Percentiles rank a stretch among this genome's conserved stretches.
These are phyloP conservation scores for Amphibalanus amphitrite DNA, from an alignment of 1,140 invertebrate species.

Conservation along the genomic window DNA sequence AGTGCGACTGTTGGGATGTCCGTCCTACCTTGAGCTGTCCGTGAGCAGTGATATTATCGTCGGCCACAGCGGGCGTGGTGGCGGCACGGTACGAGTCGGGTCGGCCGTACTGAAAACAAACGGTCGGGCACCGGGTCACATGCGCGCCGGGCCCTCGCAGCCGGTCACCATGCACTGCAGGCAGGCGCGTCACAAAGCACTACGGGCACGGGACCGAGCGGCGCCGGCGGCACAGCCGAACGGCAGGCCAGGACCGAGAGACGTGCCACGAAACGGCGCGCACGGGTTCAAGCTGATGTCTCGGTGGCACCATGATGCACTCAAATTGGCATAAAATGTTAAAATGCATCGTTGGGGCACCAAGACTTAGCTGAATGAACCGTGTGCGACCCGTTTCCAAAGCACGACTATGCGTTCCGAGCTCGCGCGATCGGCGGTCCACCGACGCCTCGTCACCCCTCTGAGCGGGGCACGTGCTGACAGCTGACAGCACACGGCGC, in stretches of 20 bases:
- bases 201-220: too few species aligned
- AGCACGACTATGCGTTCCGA: too few species aligned
- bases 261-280: not conserved
- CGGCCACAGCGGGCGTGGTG: conserved; percentile 65
- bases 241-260: not conserved
- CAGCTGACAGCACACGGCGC: too few species aligned
- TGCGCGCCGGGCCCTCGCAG: not conserved
- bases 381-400: conserved; percentile 13
- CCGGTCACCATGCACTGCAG: not conserved
- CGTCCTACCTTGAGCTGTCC: conserved; percentile 67
- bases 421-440: too few species aligned
- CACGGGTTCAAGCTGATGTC: too few species aligned
- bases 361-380: too few species aligned
- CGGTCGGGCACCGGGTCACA: conserved; percentile 14
- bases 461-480: not conserved
- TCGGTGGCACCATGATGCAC: too few species aligned
- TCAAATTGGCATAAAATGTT: too few species aligned
- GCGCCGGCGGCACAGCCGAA: too few species aligned
- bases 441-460: too few species aligned
- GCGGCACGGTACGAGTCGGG: conserved; percentile 85
- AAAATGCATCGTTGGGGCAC: too few species aligned
- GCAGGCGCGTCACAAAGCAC: not conserved
- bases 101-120: conserved; percentile 62
- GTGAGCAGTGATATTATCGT: conserved; percentile 84
- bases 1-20: conserved; percentile 9